phyloP scores from a whole-genome alignment of 2,888 invertebrate species.

The Lycaena phlaeas region DNA sequence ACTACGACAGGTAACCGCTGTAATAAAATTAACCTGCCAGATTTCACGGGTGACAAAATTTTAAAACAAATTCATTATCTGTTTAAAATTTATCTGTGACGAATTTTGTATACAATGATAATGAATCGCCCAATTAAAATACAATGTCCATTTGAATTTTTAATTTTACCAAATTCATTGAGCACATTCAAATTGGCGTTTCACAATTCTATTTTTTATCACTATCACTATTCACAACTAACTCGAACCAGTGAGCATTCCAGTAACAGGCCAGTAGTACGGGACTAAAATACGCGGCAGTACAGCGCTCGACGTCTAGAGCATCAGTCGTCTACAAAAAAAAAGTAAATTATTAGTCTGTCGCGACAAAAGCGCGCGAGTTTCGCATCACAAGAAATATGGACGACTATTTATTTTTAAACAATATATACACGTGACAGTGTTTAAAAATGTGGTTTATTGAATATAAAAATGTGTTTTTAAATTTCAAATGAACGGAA shows the following conservation, averaged over 20 bases:
- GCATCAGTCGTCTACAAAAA: constrained; percentile 15
- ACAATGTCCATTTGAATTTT: constrained; percentile 2
- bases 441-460: constrained; percentile 23
- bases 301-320: constrained; percentile 16
- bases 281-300: constrained; percentile 14
- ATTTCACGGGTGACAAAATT: too few species aligned
- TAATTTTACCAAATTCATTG: constrained; percentile 6
- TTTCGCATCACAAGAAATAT: constrained; percentile 10
- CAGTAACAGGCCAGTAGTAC: background rate
- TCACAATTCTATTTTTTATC: constrained; percentile 8
- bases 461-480: constrained; percentile 30
- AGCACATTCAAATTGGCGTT: constrained; percentile 1
- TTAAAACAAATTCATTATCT: background rate
- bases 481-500: constrained; percentile 56
- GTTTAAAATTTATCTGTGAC: background rate
- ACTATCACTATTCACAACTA: background rate
- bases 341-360: constrained; percentile 3
- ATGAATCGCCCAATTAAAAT: constrained; percentile 4
- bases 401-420: constrained; percentile 3
- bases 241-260: background rate
- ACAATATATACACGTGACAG: background rate
- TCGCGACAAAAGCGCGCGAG: constrained; percentile 17
- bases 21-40: too few species aligned
- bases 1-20: too few species aligned
- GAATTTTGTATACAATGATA: background rate